Base-by-base conservation (phyloP, 2,113 vertebrate species). In the Eulemur rufifrons region DNA sequence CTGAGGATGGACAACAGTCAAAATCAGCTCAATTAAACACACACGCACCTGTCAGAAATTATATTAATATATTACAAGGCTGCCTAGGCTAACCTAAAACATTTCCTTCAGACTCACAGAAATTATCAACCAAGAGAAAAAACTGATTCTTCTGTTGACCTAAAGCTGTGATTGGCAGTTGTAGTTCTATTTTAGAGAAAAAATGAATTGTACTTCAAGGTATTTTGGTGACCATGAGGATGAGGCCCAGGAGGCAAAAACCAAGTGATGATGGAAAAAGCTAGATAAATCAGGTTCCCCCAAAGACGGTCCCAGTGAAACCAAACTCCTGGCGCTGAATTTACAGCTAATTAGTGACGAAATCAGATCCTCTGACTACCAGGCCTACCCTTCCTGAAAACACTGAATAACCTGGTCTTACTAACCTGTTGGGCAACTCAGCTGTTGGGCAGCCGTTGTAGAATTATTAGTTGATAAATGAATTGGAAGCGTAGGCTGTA, bases 371-470 rank as follows among this genome's bases (percentile, higher is more conserved):
- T 7, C 10, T 2, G 45, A 50, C 50, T 64, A 74, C 52, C n/a
- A 10, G 68, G 83, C 9, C 73, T 15, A 10, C 0, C 17, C 61
- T 52, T 90, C 59, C 82, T 45, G 32, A 54, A 68, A 76, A 34
- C 66, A 17, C 20, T 0, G 2, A 52, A 37, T 37, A 6, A 68
- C n/a, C 56, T 21, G 37, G 27, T 61, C 42, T 78, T 5, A 8
- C 15, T 23, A 66, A 91, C 69, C 69, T 68, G 80, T 73, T 12
- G 34, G 89, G 15, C 37, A 27, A 42, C 45, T 73, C 80, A 34
- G 34, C 4, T 34, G 20, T 14, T 0, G 0, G 9, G 15, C 25
- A 4, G 42, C 59, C 6, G 0, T 0, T 14, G 59, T 56, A 61
- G 42, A 45, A 45, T 52, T 11, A 68, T 15, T 1, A 9, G 56